A percentile compares a stretch with the other conserved stretches of the same genome.
These are phyloP conservation scores for Hyposoter dolosus DNA, from an alignment of 2,888 invertebrate genomes.

Conservation along the genomic window DNA sequence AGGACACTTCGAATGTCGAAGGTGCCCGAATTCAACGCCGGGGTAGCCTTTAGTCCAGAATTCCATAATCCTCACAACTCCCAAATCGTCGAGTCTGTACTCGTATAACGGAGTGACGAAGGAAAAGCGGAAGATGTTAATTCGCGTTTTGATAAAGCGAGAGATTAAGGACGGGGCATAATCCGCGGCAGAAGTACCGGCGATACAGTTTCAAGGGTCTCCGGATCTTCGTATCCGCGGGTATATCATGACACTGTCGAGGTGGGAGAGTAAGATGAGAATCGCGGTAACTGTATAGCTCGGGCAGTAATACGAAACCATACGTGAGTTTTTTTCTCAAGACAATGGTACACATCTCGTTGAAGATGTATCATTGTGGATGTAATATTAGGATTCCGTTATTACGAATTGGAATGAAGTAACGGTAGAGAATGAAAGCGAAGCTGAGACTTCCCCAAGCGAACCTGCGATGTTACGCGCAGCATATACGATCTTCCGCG, in stretches of 20 bases:
- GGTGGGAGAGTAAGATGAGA: slow-evolving; percentile 29
- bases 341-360: slow-evolving; percentile 41
- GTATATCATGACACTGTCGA: slow-evolving; percentile 24
- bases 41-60: no score
- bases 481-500: neutral
- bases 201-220: slow-evolving; percentile 6
- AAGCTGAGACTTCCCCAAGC: slow-evolving; percentile 26
- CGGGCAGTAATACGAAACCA: slow-evolving; percentile 11
- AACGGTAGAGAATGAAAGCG: slow-evolving; percentile 48
- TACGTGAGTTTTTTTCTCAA: slow-evolving; percentile 4
- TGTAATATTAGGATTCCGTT: slow-evolving; percentile 25
- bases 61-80: no score
- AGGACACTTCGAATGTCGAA: no score
- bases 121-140: neutral
- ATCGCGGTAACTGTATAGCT: slow-evolving; percentile 11
- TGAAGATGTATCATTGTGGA: slow-evolving; percentile 11
- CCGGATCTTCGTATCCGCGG: neutral
- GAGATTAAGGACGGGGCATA: neutral
- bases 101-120: neutral
- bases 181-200: neutral
- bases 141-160: neutral
- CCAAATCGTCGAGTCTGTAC: no score
- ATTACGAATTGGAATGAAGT: slow-evolving; percentile 42
- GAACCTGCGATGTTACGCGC: slow-evolving; percentile 12
- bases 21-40: no score